A percentile compares a stretch with the other conserved stretches of the same genome.
Evolutionary conservation across 2,797 vertebrate genomes (phyloP).

Genomic region (Scolopax bukidnonensis): DNA sequence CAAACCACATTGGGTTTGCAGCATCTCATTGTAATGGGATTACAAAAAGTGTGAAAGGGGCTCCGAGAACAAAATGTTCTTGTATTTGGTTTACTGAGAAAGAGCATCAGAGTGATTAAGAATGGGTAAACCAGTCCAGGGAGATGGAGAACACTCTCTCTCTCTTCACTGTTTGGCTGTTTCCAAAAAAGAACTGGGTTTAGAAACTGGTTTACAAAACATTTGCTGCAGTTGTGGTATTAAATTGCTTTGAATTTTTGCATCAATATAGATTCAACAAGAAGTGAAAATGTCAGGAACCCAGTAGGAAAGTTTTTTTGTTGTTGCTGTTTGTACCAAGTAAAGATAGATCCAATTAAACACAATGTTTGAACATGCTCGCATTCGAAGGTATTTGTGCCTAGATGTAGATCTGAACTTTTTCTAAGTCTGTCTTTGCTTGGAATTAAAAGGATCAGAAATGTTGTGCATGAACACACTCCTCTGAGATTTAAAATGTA

Average conservation of each 20-base stretch:
- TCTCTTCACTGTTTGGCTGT: not conserved
- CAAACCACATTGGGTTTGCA: not conserved
- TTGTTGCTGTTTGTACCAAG: not conserved
- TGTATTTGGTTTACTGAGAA: not conserved
- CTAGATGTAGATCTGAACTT: not conserved
- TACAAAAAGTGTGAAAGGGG: not conserved
- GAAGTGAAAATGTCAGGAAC: not conserved
- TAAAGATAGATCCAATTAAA: not conserved
- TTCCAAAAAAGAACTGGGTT: not conserved
- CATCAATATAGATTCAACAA: not conserved
- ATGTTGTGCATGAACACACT: not conserved
- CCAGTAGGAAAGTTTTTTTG: not conserved
- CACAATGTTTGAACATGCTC: not conserved
- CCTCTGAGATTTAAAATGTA: not conserved
- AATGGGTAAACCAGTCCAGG: not conserved
- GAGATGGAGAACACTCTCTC: not conserved
- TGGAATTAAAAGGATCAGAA: constrained; percentile 9
- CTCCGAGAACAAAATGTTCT: not conserved
- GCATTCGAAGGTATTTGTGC: not conserved
- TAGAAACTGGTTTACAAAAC: not conserved
- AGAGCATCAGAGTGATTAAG: not conserved
- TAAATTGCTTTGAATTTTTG: not conserved
- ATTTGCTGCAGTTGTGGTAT: not conserved
- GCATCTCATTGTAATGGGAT: not conserved
- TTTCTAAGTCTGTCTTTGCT: not conserved